Percentiles rank a stretch among this genome's conserved stretches.
These are phyloP conservation scores for Trinorchestia longiramus DNA, from an alignment of 1,140 invertebrate species.

Conservation along the genomic window DNA sequence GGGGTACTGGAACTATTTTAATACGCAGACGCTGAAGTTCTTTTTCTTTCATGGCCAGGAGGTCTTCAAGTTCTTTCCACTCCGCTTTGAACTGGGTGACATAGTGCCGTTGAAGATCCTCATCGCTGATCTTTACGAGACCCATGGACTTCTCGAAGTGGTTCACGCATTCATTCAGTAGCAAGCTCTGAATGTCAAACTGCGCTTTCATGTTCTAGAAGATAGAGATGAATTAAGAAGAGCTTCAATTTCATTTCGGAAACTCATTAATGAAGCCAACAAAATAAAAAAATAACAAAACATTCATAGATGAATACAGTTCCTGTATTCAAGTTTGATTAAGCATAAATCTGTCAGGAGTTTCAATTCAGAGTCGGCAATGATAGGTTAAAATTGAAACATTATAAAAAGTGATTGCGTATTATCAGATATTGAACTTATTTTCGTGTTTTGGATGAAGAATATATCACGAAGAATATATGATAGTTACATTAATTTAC, in stretches of 20 bases:
- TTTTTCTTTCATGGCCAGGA: slow-evolving; percentile 63
- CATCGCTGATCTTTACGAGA: slow-evolving; percentile 83
- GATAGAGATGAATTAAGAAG: neutral
- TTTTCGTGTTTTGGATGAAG: no score
- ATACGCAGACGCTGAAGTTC: slow-evolving; percentile 63
- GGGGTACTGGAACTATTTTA: slow-evolving; percentile 62
- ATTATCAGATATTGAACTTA: no score
- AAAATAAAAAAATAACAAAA: neutral
- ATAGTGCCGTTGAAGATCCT: slow-evolving; percentile 83
- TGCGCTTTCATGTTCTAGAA: slow-evolving; percentile 84
- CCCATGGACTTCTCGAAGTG: slow-evolving; percentile 82
- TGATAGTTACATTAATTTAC: no score
- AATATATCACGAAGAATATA: no score
- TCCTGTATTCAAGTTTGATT: no score
- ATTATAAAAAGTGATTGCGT: no score
- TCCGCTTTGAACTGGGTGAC: slow-evolving; percentile 81
- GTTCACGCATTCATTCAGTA: slow-evolving; percentile 79
- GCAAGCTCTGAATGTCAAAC: slow-evolving; percentile 85
- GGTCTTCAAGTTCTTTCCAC: slow-evolving; percentile 77
- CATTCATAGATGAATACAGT: neutral
- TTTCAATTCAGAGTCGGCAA: no score
- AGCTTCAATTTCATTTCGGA: neutral
- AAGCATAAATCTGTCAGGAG: no score
- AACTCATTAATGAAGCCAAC: neutral
- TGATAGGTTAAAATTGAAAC: no score